Evolutionary conservation across 1,140 invertebrate genomes (phyloP).

Genomic region (Cotesia vestalis): DNA sequence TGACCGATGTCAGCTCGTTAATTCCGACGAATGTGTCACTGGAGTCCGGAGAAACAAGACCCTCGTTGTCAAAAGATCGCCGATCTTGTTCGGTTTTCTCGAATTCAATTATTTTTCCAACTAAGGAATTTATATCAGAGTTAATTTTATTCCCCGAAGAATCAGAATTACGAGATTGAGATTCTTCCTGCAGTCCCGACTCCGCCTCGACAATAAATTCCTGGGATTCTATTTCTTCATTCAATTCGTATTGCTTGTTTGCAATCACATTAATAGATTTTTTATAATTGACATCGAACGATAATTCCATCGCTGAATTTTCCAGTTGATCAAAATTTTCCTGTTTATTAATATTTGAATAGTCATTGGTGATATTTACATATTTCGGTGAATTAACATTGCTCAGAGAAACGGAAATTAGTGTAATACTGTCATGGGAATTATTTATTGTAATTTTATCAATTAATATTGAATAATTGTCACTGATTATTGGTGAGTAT

Average conservation of each 20-base stretch:
- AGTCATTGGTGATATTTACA: no score
- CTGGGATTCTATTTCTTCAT: neutral
- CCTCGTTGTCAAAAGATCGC: neutral
- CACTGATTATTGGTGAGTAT: conserved; percentile 2
- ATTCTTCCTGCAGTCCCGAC: no score
- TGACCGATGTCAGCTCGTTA: neutral
- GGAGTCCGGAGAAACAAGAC: neutral
- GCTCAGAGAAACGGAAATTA: neutral
- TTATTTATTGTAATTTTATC: neutral
- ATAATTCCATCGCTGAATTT: no score
- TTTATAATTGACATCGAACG: no score
- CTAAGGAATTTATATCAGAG: no score
- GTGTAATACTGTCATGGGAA: neutral
- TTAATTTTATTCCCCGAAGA: no score
- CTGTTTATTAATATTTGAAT: no score
- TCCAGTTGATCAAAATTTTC: no score
- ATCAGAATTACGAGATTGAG: no score
- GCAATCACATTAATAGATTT: neutral
- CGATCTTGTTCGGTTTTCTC: neutral
- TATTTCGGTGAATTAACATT: no score
- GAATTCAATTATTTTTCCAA: neutral
- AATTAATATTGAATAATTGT: neutral
- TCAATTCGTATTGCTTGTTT: neutral
- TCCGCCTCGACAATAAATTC: neutral
- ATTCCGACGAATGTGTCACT: no score